These are phyloP conservation scores for Propithecus coquereli DNA, from an alignment of 2,113 vertebrate species.

Conservation along the genomic window DNA sequence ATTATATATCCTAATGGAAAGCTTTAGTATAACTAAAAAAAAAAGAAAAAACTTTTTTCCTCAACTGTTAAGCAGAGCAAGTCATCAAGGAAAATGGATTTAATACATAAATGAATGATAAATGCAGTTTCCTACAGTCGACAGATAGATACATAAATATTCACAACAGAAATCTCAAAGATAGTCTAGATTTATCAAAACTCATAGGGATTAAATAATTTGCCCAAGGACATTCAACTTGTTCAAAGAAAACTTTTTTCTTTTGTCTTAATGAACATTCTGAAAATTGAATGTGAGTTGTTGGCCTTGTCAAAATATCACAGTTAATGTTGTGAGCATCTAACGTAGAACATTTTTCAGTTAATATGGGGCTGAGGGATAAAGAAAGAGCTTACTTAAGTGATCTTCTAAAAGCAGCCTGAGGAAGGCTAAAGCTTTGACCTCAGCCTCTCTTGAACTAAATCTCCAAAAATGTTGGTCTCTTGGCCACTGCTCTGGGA, in stretches of 20 bases:
- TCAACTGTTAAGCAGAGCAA: not conserved
- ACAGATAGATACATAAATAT: not conserved
- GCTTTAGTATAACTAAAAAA: not conserved
- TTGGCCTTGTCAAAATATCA: not conserved
- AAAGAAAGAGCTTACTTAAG: not conserved
- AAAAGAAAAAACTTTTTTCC: not conserved
- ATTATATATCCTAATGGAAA: not conserved
- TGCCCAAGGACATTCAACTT: not conserved
- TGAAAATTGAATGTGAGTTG: not conserved
- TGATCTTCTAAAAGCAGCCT: not conserved
- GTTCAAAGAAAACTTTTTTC: not conserved
- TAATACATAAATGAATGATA: not conserved
- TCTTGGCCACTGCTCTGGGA: not conserved
- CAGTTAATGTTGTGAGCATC: not conserved
- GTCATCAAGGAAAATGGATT: conserved; percentile 16
- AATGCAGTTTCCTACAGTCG: not conserved
- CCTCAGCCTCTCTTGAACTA: not conserved
- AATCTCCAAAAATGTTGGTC: not conserved
- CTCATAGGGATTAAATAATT: not conserved
- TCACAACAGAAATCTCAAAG: not conserved
- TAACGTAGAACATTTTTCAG: not conserved
- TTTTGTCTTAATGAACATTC: not conserved
- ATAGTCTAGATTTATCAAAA: not conserved
- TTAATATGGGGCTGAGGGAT: not conserved
- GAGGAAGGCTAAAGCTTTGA: not conserved